phyloP scores from a whole-genome alignment of 2,888 invertebrate species.

The Ctenicera cuprea region DNA sequence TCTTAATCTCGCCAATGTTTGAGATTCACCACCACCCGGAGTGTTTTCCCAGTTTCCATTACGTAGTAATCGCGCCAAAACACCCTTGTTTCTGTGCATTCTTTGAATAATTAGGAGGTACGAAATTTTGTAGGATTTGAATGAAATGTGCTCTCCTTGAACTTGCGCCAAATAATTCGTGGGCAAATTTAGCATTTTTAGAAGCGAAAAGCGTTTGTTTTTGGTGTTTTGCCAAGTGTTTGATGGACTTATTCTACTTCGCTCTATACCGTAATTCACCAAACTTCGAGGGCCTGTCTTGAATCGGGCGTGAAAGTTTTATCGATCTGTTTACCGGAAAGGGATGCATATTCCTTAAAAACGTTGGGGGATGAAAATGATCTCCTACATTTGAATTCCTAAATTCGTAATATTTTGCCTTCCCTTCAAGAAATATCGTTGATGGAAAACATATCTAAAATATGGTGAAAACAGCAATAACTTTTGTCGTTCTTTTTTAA shows the following conservation, averaged over 20 bases:
- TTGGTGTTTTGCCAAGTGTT: slow-evolving; percentile 23
- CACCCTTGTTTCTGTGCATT: neutral
- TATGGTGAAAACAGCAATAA: no score
- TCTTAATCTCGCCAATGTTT: slow-evolving; percentile 32
- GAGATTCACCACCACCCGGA: slow-evolving; percentile 14
- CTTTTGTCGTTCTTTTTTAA: no score
- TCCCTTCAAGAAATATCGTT: neutral
- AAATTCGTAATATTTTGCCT: neutral
- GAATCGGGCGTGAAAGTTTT: slow-evolving; percentile 26
- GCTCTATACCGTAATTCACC: slow-evolving; percentile 1
- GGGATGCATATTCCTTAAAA: slow-evolving; percentile 32
- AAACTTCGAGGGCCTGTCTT: neutral
- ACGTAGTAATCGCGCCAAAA: slow-evolving; percentile 5
- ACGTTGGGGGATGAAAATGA: slow-evolving; percentile 10
- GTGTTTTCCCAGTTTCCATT: slow-evolving; percentile 18
- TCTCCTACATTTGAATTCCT: slow-evolving; percentile 12
- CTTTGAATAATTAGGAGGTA: neutral
- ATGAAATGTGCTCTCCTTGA: slow-evolving; percentile 34
- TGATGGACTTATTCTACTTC: slow-evolving; percentile 22
- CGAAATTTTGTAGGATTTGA: slow-evolving; percentile 8
- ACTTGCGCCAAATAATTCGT: slow-evolving; percentile 35
- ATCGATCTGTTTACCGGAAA: slow-evolving; percentile 40
- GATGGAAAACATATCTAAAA: neutral
- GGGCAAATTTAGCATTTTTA: slow-evolving; percentile 30
- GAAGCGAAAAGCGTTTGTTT: slow-evolving; percentile 2